phyloP scores from a whole-genome alignment of 2,797 vertebrate species.

The Enteromius mattozi region DNA sequence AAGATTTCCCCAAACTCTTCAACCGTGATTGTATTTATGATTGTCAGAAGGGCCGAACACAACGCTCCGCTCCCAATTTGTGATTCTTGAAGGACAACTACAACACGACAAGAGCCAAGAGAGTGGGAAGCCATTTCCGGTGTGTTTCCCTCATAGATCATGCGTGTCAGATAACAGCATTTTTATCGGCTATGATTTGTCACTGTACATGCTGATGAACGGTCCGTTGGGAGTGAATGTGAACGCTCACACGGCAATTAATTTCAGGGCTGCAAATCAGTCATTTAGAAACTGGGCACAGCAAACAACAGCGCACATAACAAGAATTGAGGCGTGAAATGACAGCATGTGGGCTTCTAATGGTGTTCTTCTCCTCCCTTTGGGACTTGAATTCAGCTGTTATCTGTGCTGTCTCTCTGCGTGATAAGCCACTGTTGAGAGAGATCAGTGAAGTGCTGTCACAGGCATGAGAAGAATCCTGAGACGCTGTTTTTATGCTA shows the following conservation, averaged over 20 bases:
- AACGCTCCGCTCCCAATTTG: conserved; percentile 28
- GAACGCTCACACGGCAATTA: conserved; percentile 51
- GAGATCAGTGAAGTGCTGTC: conserved; percentile 43
- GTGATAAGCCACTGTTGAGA: conserved; percentile 44
- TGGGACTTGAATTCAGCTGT: conserved; percentile 46
- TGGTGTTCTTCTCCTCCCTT: conserved; percentile 49
- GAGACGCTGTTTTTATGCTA: conserved; percentile 25
- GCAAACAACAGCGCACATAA: conserved; percentile 52
- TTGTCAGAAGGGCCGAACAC: not conserved
- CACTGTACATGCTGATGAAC: conserved; percentile 43
- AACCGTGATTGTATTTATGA: not conserved
- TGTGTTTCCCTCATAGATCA: conserved; percentile 28
- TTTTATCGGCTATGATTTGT: conserved; percentile 43
- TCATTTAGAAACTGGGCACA: conserved; percentile 57
- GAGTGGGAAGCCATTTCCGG: conserved; percentile 29
- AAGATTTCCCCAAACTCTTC: not conserved
- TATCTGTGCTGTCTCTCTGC: conserved; percentile 42
- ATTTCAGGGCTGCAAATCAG: conserved; percentile 58
- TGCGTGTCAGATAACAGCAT: conserved; percentile 33
- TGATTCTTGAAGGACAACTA: conserved; percentile 4
- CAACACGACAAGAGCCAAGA: not conserved
- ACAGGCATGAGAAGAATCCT: conserved; percentile 34
- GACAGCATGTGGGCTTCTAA: conserved; percentile 60
- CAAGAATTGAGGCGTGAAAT: conserved; percentile 52
- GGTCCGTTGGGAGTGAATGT: conserved; percentile 47